Base-by-base conservation (phyloP, 1,140 invertebrate genomes). In the Pectinophora gossypiella region DNA sequence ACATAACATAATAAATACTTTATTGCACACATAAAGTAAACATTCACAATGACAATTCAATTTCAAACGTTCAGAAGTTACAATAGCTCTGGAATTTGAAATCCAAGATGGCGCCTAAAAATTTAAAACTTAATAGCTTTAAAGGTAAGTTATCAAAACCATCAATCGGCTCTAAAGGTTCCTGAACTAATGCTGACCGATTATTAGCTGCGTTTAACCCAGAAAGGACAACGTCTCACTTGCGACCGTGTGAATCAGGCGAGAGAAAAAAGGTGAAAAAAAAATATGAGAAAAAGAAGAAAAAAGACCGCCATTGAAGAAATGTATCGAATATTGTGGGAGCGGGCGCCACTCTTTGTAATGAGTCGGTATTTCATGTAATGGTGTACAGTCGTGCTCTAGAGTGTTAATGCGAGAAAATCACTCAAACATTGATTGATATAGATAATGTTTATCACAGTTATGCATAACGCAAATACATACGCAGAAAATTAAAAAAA, bases 191-290 rank as follows among this genome's bases (percentile, higher is more conserved):
- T 56, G 56, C 46, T 48, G 52, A 63, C 48, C 47, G 46, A 51
- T 48, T 40, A 40, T 46, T 48, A 48, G 27, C 27, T 40, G 49
- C 47, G 42, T 57, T 64, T 59, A 61, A 66, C 51, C 54, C n/a
- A n/a, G n/a, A 57, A 59, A 54, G 45, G 38, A 20, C 55, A 15
- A 21, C 57, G 57, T 72, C 61, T 71, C 68, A 72, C 62, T 70
- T 64, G 63, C 16, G 57, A 73, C 61, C 77, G 75, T 81, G 78
- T 78, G 78, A 79, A 81, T 66, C 44, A 55, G 32, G 22, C 20
- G 19, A 52, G 52, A 21, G 9, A 19, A 45, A 56, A 45, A 48
- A 48, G 49, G 48, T 44, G 63, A 63, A 56, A 61, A 70, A 65
- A 61, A 68, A 64, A 57, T 18, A 22, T 59, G 49, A 63, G n/a